Evolutionary conservation across 2,888 invertebrate species (phyloP).

Genomic region (Amaurobius ferox): DNA sequence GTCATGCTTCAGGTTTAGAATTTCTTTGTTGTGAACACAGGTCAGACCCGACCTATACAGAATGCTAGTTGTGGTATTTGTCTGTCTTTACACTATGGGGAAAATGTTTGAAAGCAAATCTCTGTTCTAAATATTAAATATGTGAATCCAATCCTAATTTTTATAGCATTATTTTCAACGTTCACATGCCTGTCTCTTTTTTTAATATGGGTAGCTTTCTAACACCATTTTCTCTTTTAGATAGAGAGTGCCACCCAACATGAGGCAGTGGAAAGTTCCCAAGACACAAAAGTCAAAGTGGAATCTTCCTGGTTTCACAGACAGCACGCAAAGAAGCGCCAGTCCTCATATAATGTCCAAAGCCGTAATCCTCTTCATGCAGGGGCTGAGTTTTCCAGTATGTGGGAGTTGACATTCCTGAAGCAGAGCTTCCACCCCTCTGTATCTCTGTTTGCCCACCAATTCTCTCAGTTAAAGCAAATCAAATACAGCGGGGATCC

Average conservation of each 20-base stretch:
- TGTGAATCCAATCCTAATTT: no score
- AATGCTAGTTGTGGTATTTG: no score
- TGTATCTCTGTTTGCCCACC: conserved; percentile 90
- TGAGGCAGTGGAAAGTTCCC: conserved; percentile 73
- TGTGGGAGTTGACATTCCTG: conserved; percentile 86
- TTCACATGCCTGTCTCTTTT: no score
- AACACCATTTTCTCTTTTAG: conserved; percentile 25
- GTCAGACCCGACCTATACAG: no score
- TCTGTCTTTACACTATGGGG: no score
- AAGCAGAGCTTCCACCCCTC: conserved; percentile 92
- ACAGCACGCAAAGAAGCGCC: conserved; percentile 73
- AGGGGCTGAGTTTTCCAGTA: conserved; percentile 85
- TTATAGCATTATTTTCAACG: no score
- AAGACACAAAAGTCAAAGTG: conserved; percentile 66
- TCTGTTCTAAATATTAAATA: no score
- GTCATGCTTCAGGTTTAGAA: no score
- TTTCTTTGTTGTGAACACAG: no score
- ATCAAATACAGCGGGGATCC: conserved; percentile 95
- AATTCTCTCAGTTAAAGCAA: conserved; percentile 82
- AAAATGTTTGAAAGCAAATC: no score
- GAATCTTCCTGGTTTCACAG: conserved; percentile 77
- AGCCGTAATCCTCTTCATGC: conserved; percentile 91
- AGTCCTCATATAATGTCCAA: conserved; percentile 78
- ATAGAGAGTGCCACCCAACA: neutral
- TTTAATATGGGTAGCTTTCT: no score